phyloP scores from a whole-genome alignment of 2,797 vertebrate species.

The Geotrypetes seraphini region DNA sequence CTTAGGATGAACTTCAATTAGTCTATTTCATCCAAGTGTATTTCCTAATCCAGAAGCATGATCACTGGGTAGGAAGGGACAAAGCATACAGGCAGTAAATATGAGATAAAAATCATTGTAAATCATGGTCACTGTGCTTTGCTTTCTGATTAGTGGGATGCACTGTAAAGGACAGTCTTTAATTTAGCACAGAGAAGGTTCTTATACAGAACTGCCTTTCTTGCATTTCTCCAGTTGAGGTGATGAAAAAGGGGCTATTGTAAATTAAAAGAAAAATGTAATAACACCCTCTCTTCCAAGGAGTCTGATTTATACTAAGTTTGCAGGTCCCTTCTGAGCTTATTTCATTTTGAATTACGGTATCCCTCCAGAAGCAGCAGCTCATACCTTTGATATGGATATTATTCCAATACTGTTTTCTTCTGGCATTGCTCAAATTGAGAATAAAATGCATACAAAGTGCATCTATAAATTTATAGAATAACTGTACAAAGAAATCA shows the following conservation, averaged over 20 bases:
- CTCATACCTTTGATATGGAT: slow-evolving; percentile 43
- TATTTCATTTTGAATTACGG: slow-evolving; percentile 74
- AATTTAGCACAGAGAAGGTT: slow-evolving; percentile 44
- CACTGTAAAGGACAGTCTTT: slow-evolving; percentile 12
- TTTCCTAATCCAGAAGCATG: no score
- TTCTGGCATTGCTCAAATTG: slow-evolving; percentile 56
- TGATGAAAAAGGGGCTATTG: slow-evolving; percentile 46
- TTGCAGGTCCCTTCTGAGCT: slow-evolving; percentile 53
- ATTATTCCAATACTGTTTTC: slow-evolving; percentile 41
- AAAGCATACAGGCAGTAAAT: slow-evolving; percentile 38
- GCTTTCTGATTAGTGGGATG: slow-evolving; percentile 12
- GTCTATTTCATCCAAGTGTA: no score
- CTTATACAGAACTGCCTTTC: slow-evolving; percentile 46
- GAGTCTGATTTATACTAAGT: slow-evolving; percentile 61
- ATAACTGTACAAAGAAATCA: slow-evolving; percentile 66
- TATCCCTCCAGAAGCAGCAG: slow-evolving; percentile 54
- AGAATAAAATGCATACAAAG: slow-evolving; percentile 65
- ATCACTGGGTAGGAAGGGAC: slow-evolving; percentile 25
- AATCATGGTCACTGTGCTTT: slow-evolving; percentile 31
- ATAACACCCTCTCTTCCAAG: slow-evolving; percentile 54
- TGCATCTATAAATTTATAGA: slow-evolving; percentile 70
- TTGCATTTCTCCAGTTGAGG: slow-evolving; percentile 43
- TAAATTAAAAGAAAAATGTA: slow-evolving; percentile 58
- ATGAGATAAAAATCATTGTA: slow-evolving; percentile 19
- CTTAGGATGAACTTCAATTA: no score